Percentiles rank a stretch among this genome's conserved stretches.
Evolutionary conservation across 2,797 vertebrate species (phyloP).

Genomic region (Centropyge bicolor): DNA sequence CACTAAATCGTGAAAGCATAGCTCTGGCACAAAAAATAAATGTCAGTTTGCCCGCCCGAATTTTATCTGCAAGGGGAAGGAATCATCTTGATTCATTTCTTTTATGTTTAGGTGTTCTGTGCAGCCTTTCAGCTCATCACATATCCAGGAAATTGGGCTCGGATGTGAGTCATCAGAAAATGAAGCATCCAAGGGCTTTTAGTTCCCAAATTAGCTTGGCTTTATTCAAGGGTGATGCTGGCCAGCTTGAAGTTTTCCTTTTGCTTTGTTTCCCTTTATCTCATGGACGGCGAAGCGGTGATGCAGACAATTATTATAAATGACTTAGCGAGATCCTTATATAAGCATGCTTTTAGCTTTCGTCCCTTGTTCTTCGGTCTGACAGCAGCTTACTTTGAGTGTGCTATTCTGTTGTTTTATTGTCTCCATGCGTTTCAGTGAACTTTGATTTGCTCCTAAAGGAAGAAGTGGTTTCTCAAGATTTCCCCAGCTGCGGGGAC

Average conservation of each 20-base stretch:
- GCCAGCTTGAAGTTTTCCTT: conserved; percentile 42
- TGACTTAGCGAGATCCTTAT: conserved; percentile 46
- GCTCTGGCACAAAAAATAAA: conserved; percentile 18
- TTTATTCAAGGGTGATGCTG: conserved; percentile 49
- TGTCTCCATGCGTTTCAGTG: conserved; percentile 29
- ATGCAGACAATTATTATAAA: conserved; percentile 52
- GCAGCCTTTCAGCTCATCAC: conserved; percentile 45
- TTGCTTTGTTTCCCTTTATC: conserved; percentile 41
- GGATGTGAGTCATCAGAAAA: conserved; percentile 51
- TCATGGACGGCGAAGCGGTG: conserved; percentile 30
- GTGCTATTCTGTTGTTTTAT: conserved; percentile 39
- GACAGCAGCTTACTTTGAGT: conserved; percentile 46
- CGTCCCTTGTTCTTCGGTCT: conserved; percentile 23
- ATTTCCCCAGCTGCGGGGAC: conserved; percentile 41
- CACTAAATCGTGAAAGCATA: conserved; percentile 11
- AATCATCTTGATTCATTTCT: conserved; percentile 46
- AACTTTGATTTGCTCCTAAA: conserved; percentile 52
- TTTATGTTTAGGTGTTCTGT: conserved; percentile 46
- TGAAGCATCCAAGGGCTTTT: conserved; percentile 34
- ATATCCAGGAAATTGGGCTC: conserved; percentile 57
- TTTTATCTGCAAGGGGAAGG: conserved; percentile 40
- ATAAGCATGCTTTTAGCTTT: conserved; percentile 59
- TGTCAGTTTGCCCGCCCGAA: conserved; percentile 43
- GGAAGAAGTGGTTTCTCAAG: conserved; percentile 45
- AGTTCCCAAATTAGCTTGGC: conserved; percentile 54